phyloP scores from a whole-genome alignment of 1,140 invertebrate genomes.

The Cherax destructor region DNA sequence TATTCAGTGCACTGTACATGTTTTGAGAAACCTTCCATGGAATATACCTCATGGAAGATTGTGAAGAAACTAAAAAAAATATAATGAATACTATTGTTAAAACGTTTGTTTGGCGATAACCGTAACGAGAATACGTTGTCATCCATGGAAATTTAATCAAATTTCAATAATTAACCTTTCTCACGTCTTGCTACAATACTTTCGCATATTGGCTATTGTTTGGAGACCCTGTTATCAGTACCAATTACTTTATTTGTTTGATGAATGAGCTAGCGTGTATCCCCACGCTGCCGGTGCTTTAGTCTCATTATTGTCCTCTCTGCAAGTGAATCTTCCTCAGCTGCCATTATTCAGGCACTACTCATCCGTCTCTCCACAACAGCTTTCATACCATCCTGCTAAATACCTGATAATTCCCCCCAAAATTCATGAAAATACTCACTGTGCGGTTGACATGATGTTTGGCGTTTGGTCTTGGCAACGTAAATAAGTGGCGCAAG shows the following conservation, averaged over 20 bases:
- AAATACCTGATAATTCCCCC: not conserved
- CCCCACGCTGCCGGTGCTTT: conserved; percentile 3
- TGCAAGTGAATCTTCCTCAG: not conserved
- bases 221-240: no score
- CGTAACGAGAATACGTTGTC: no score
- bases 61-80: no score
- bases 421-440: conserved; percentile 16
- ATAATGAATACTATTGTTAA: no score
- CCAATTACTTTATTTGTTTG: not conserved
- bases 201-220: no score
- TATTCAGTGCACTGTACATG: no score
- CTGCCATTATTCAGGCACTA: not conserved
- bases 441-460: conserved; percentile 52
- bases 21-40: no score
- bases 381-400: not conserved
- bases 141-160: no score
- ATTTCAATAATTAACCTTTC: no score
- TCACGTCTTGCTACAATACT: no score
- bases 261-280: not conserved
- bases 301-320: not conserved
- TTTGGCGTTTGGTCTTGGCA: conserved; percentile 42
- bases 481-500: conserved; percentile 15
- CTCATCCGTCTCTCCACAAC: not conserved
- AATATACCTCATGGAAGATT: no score
- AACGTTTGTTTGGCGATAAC: no score